Conservation (phyloP, 2,888 invertebrate species). For the Apocheima hispidaria region DNA sequence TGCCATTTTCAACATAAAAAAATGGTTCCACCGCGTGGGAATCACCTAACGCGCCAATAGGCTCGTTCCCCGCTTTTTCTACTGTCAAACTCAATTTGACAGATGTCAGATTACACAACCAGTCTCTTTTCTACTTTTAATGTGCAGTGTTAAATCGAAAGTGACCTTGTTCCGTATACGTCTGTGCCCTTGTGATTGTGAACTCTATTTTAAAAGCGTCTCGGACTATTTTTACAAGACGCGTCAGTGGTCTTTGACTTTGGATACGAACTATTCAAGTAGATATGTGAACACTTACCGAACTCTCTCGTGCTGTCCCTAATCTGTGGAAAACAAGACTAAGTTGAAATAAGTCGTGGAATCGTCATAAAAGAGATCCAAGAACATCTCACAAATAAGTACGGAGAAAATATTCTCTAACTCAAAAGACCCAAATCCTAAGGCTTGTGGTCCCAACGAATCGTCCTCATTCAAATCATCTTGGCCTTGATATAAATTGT, state of each 20-base stretch:
- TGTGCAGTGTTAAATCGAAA: conserved; percentile 42
- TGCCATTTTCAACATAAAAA: conserved; percentile 41
- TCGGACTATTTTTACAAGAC: conserved; percentile 38
- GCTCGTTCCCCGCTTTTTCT: conserved; percentile 47
- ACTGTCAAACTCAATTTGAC: conserved; percentile 49
- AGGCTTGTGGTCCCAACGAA: conserved; percentile 1
- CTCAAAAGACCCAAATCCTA: not conserved
- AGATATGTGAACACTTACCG: conserved; percentile 51
- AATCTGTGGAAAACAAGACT: conserved; percentile 36
- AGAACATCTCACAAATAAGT: not conserved
- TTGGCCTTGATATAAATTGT: not conserved
- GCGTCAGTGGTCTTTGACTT: conserved; percentile 44
- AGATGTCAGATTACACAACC: conserved; percentile 39
- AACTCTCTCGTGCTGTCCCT: conserved; percentile 53
- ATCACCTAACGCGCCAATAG: conserved; percentile 54
- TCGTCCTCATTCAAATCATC: not conserved
- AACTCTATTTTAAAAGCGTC: conserved; percentile 35
- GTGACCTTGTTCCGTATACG: conserved; percentile 43
- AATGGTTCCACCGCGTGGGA: conserved; percentile 63
- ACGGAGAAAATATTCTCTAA: not conserved
- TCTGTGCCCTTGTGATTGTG: conserved; percentile 42
- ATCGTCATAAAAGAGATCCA: not conserved
- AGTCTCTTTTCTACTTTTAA: conserved; percentile 37
- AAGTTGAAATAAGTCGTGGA: not conserved
- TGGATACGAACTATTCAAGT: conserved; percentile 36